Evolutionary conservation across 2,888 invertebrate species (phyloP).

Genomic region (Trachelus troglodyta): DNA sequence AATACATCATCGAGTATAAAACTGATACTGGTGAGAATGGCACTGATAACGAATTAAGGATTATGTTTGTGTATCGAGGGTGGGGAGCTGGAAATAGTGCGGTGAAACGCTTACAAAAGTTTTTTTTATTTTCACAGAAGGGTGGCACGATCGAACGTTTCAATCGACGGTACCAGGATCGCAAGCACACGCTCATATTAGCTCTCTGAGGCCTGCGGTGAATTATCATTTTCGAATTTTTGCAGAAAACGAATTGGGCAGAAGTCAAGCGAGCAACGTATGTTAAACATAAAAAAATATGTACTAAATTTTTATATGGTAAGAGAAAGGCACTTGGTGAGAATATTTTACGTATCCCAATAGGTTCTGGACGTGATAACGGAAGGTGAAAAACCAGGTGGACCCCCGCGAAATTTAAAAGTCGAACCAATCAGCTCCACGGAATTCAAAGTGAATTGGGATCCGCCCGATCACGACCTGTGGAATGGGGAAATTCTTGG

Average conservation of each 20-base stretch:
- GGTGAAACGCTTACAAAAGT: background rate
- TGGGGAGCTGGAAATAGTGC: background rate
- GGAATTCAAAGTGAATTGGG: constrained; percentile 87
- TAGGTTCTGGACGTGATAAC: constrained; percentile 62
- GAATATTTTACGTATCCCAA: background rate
- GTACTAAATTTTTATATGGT: background rate
- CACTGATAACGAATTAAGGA: background rate
- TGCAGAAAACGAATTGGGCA: constrained; percentile 89
- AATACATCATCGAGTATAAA: constrained; percentile 91
- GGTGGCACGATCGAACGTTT: constrained; percentile 85
- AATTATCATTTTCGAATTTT: constrained; percentile 89
- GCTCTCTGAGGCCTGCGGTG: constrained; percentile 85
- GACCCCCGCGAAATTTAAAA: constrained; percentile 83
- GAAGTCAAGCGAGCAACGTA: constrained; percentile 88
- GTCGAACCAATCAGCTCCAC: constrained; percentile 88
- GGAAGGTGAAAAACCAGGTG: constrained; percentile 73
- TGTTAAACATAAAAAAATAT: constrained; percentile 31
- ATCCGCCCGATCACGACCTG: constrained; percentile 84
- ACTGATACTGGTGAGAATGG: constrained; percentile 77
- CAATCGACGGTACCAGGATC: constrained; percentile 85
- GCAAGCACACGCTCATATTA: constrained; percentile 84
- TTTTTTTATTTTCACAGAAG: constrained; percentile 69
- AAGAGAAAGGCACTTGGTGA: background rate
- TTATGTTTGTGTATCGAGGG: background rate
- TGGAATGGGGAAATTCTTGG: constrained; percentile 91